Conservation (phyloP, 2,113 vertebrate genomes). For the Crotalus horridus region DNA sequence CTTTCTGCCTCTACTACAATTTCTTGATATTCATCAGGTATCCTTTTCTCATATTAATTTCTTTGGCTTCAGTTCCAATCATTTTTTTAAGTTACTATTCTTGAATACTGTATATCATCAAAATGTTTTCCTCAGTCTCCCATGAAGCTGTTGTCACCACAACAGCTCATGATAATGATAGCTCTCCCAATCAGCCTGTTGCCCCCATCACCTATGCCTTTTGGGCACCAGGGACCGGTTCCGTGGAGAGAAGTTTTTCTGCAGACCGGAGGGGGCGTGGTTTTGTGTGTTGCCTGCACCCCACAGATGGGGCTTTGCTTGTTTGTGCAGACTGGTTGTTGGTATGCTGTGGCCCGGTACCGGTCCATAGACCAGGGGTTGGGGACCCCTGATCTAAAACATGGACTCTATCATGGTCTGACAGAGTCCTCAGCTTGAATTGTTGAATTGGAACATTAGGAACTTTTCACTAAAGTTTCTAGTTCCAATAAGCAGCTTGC, state of each 20-base stretch:
- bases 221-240: too few relatives aligned
- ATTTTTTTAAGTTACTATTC: not conserved
- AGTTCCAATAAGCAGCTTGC: constrained; percentile 71
- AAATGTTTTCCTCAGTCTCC: not conserved
- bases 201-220: too few relatives aligned
- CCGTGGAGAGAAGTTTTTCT: too few relatives aligned
- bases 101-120: not conserved
- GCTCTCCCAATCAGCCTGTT: not conserved
- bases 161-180: not conserved
- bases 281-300: too few relatives aligned
- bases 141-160: not conserved
- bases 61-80: not conserved
- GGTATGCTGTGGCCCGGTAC: too few relatives aligned
- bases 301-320: too few relatives aligned
- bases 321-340: too few relatives aligned
- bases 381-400: constrained; percentile 23
- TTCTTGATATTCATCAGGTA: not conserved
- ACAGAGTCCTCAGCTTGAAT: constrained; percentile 36
- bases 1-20: not conserved
- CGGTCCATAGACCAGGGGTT: too few relatives aligned
- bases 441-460: constrained; percentile 65
- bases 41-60: not conserved
- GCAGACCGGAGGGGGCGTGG: too few relatives aligned
- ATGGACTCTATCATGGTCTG: constrained; percentile 6
- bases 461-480: constrained; percentile 63